A percentile compares a stretch with the other conserved stretches of the same genome.
phyloP scores from a whole-genome alignment of 1,140 invertebrate genomes.

The Propsilocerus akamusi region DNA sequence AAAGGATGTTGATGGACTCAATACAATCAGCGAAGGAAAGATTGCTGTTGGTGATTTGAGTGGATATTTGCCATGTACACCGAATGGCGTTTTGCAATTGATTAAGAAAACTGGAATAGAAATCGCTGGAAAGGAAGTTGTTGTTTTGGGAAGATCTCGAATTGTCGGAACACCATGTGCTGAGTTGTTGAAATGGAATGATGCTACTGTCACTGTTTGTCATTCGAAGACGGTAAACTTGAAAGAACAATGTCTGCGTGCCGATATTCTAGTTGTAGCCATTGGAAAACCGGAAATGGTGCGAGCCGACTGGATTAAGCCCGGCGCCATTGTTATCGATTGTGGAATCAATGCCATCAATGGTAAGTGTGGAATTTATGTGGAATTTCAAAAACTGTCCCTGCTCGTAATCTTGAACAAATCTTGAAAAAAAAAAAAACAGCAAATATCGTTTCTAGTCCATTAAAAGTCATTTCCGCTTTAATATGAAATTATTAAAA shows the following conservation, averaged over 20 bases:
- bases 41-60: constrained; percentile 64
- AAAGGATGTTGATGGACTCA: constrained; percentile 92
- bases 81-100: constrained; percentile 80
- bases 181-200: constrained; percentile 87
- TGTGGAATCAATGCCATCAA: constrained; percentile 93
- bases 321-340: constrained; percentile 97
- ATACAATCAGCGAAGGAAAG: constrained; percentile 82
- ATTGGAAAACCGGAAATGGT: constrained; percentile 87
- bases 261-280: constrained; percentile 92
- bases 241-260: constrained; percentile 45
- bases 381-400: too few species aligned
- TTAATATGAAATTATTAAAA: background rate
- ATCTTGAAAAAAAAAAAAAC: too few species aligned
- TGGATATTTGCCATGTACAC: constrained; percentile 85
- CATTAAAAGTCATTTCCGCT: too few species aligned
- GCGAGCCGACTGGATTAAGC: constrained; percentile 92
- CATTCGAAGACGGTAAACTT: constrained; percentile 87
- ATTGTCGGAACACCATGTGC: constrained; percentile 93
- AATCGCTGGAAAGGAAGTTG: constrained; percentile 71
- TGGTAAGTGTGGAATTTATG: constrained; percentile 34
- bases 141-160: constrained; percentile 91
- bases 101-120: constrained; percentile 64
- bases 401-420: too few species aligned
- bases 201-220: constrained; percentile 93
- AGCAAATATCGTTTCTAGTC: too few species aligned